Evolutionary conservation across 2,113 vertebrate species (phyloP), one percentile per base, ranked within the genome.

Genomic region (Labeo rohita): DNA sequence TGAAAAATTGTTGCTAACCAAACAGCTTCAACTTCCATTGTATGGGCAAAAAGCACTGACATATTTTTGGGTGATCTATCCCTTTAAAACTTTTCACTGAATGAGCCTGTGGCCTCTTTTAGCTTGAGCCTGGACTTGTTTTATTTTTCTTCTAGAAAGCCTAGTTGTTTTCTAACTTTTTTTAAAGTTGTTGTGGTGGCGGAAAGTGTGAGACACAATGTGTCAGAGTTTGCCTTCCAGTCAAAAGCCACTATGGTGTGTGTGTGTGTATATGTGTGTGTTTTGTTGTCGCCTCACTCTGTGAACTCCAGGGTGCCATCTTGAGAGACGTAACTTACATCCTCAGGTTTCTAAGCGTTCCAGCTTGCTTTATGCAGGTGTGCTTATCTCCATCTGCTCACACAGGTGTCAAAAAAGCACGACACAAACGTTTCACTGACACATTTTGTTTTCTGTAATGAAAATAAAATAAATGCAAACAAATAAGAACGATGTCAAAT

Each of bases 381-480:
- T 56, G 63, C 36, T 21, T 8, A 77, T 68, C 73, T 61, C 63
- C 79, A 78, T 54, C 73, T 83, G 84, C 81, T 88, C 72, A 78
- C 50, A 83, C 83, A 85, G 49, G 79, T 88, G 83, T 88, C 87
- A 83, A 76, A 81, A n/a, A 28, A 28, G 9, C 23, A 73, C 72
- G 47, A 43, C 72, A 84, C 47, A 84, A 78, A 84, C 52, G n/a
- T 39, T 63, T 77, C 63, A 74, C 72, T 49, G 72, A 49, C 72
- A 74, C 45, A 49, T 15, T 85, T 45, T 54, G 4, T 75, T 74
- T 84, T 61, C 7, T 39, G 59, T 3, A 61, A n/a, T 45, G 11
- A 77, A 43, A 34, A 52, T 28, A 28, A 28, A 28, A 28, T 28
- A 28, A 28, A 28, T 28, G 28, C 28, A 16, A 52, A 5, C 34